These are phyloP conservation scores for Indicator maculatus DNA, from an alignment of 2,113 vertebrate species.

Conservation along the genomic window DNA sequence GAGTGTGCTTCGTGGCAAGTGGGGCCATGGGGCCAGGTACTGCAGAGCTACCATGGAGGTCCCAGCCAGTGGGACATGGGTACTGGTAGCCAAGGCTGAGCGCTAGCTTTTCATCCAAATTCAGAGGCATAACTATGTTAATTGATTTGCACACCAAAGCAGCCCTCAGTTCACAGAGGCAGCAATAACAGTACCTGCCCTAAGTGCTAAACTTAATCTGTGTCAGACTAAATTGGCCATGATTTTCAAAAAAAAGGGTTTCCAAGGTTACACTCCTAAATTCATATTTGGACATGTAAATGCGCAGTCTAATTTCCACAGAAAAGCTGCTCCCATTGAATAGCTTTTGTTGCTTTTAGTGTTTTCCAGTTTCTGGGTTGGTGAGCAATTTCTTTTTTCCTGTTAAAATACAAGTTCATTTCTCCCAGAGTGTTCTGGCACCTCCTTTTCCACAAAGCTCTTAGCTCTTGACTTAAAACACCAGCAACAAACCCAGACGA, in stretches of 20 bases:
- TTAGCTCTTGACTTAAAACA: constrained; percentile 15
- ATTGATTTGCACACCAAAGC: constrained; percentile 16
- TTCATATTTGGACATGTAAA: constrained; percentile 42
- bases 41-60: constrained; percentile 20
- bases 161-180: neutral
- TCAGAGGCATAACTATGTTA: neutral
- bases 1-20: constrained; percentile 98
- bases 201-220: constrained; percentile 35
- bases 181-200: constrained; percentile 26
- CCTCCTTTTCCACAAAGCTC: neutral
- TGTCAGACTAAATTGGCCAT: neutral
- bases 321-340: neutral
- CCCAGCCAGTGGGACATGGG: neutral
- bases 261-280: constrained; percentile 24
- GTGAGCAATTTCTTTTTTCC: accelerated
- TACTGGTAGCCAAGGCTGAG: neutral
- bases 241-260: constrained; percentile 11
- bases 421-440: neutral
- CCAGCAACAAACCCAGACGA: neutral
- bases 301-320: constrained; percentile 30
- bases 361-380: constrained; percentile 2
- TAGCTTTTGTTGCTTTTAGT: constrained; percentile 18
- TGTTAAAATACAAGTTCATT: constrained; percentile 4
- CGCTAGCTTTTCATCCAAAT: neutral
- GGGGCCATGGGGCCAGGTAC: constrained; percentile 96